phyloP scores from a whole-genome alignment of 2,888 invertebrate genomes.

The Listrodromus nycthemerus region DNA sequence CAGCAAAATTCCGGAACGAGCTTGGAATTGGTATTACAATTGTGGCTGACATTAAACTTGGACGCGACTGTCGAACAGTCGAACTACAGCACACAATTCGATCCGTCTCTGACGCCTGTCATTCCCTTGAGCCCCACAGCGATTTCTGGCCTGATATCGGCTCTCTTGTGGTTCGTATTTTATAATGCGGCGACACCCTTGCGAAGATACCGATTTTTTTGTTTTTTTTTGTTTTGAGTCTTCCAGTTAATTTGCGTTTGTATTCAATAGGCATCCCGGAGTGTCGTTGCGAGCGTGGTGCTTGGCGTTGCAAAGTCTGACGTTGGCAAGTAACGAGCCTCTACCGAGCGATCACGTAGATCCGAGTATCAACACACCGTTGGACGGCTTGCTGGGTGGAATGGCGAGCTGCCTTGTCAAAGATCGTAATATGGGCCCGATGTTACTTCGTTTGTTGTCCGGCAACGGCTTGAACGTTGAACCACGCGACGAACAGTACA shows the following conservation, averaged over 20 bases:
- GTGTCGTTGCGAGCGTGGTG: slow-evolving; percentile 92
- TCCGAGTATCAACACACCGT: slow-evolving; percentile 76
- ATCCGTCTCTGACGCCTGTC: slow-evolving; percentile 87
- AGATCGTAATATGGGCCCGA: slow-evolving; percentile 89
- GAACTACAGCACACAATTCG: slow-evolving; percentile 84
- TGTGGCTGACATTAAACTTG: slow-evolving; percentile 94
- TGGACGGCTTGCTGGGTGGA: slow-evolving; percentile 84
- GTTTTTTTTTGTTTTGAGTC: slow-evolving; percentile 17
- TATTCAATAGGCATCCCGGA: slow-evolving; percentile 86
- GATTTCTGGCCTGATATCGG: slow-evolving; percentile 88
- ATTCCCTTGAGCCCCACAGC: slow-evolving; percentile 89
- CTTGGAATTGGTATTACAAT: slow-evolving; percentile 93
- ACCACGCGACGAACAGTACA: slow-evolving; percentile 85
- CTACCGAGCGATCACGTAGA: slow-evolving; percentile 76
- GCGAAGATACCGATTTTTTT: slow-evolving; percentile 9
- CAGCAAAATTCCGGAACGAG: slow-evolving; percentile 89
- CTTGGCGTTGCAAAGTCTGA: slow-evolving; percentile 90
- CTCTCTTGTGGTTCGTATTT: slow-evolving; percentile 86
- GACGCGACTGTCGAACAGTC: slow-evolving; percentile 85
- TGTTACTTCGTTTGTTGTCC: slow-evolving; percentile 89
- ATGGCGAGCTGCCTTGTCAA: slow-evolving; percentile 88
- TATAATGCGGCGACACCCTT: background rate
- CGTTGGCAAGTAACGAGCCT: slow-evolving; percentile 89
- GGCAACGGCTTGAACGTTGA: slow-evolving; percentile 87
- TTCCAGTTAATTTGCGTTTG: slow-evolving; percentile 36